Base-by-base conservation (phyloP, 2,888 invertebrate species). In the Nemotelus pantherinus region DNA sequence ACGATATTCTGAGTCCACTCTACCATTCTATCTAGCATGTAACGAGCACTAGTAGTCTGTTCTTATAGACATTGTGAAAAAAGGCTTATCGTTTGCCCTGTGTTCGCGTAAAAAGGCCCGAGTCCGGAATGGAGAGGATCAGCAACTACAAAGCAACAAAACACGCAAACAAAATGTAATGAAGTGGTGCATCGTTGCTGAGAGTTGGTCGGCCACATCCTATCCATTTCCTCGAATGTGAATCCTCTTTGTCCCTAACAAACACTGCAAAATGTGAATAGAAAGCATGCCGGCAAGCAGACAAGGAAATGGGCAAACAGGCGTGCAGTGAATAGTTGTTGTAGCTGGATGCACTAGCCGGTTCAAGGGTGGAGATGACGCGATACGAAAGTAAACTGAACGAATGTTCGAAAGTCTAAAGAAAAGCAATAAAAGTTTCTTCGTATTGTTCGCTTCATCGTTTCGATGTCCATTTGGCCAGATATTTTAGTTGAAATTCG, bases 341-440 rank as follows among this genome's bases (percentile, higher is more conserved):
- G 25, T 25, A 25, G 25, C 25, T 25, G 25, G 25, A 25, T 25
- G n/a, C 39, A 65, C 44, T 43, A 41, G 47, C n/a, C 41, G 45
- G n/a, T 45, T 45, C 3, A 7, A 39, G 4, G 9, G 3, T 9
- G 4, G 10, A 44, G 3, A 9, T 5, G 2, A n/a, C 2, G 47
- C 41, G 65, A 65, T n/a, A 10, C 7, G 65, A 44, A 65, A 5
- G n/a, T 7, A 6, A 10, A n/a, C 45, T 10, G 7, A 50, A 5
- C 43, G 44, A 44, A 71, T 4, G 68, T 68, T 68, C 10, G 41
- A 48, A 68, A 71, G 70, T 71, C n/a, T 6, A 53, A 71, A 55
- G 70, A 71, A 55, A 71, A 71, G 70, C 70, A 71, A 71, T 71
- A 55, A 71, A 71, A 71, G 55, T 41, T 71, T 43, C 43, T 9